Evolutionary conservation across 1,140 invertebrate genomes (phyloP).

Genomic region (Eumaeus atala): DNA sequence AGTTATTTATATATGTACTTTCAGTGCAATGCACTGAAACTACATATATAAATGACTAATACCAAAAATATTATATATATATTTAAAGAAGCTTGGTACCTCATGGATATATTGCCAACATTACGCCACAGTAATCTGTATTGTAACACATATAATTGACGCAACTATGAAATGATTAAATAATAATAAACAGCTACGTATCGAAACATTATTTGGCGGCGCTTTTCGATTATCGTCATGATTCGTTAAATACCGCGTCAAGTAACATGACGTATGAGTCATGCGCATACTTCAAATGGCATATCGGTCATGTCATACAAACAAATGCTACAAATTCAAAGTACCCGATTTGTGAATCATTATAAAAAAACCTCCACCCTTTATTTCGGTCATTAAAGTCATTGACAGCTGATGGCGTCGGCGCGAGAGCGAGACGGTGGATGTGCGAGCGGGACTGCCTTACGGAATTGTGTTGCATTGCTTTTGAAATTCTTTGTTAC

Average conservation of each 20-base stretch:
- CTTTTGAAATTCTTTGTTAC: constrained; percentile 3
- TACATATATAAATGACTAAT: no score
- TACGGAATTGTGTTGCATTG: neutral
- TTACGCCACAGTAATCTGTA: no score
- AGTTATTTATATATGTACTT: no score
- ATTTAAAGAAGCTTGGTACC: no score
- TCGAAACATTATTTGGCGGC: neutral
- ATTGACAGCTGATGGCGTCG: constrained; percentile 7
- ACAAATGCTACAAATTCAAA: neutral
- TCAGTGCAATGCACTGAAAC: no score
- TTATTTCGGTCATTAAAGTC: constrained; percentile 11
- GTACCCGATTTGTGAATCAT: constrained; percentile 2
- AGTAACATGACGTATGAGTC: neutral
- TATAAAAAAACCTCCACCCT: constrained; percentile 9
- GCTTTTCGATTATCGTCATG: neutral
- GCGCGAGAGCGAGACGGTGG: neutral
- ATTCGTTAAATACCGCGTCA: neutral
- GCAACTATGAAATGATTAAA: neutral
- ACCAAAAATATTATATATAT: no score
- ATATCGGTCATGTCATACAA: neutral
- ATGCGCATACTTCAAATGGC: neutral
- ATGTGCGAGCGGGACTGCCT: neutral
- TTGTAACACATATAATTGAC: no score
- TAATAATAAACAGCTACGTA: neutral
- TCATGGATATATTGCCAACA: no score